Base-by-base conservation (phyloP, 35 echinoderm and acorn worm species). In the Heliocidaris tuberculata region DNA sequence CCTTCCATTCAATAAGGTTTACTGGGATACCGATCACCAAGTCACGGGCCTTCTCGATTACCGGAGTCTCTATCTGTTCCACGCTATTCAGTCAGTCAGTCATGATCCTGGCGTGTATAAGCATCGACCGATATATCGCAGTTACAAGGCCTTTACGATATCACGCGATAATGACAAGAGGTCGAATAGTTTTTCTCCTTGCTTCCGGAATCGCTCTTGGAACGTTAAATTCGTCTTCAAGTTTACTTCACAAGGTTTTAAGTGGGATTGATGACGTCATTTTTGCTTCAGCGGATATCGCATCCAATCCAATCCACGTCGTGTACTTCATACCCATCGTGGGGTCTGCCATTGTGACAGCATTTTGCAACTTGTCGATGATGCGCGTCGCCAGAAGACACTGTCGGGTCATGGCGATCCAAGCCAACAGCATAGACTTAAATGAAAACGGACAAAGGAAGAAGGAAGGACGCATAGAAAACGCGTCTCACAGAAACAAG, bases 101-200 rank as follows among this genome's bases (percentile, higher is more conserved):
- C 32, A 54, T 96, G 93, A 88, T 48, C 2, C 89, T 96, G 24
- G 48, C 86, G 2, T 96, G 95, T 85, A 86, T 96, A 5, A 96
- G 95, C 86, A 87, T 94, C 21, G 95, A 96, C 87, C 92, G 95
- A 32, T 96, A 96, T 48, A 87, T 94, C n/a, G 95, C 95, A 6
- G 93, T 96, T 24, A 96, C 95, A 49, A 94, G 87, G 59, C 95
- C 95, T 0, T 49, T 96, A 17, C 85, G 89, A 52, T 96, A 94
- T 50, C 50, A 94, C 86, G 87, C 17, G n/a, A 54, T 94, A n/a
- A 31, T 96, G 29, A 96, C 95, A 35, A 85, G 85, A 21, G 65
- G 31, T 61, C 93, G 93, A 30, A 88, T 88, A 24, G 29, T 19
- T 2, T 29, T 91, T 8, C 31, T 60, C 87, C 21, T 95, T 5